Conservation (phyloP, 2,113 vertebrate species). For the Hassar affinis region DNA sequence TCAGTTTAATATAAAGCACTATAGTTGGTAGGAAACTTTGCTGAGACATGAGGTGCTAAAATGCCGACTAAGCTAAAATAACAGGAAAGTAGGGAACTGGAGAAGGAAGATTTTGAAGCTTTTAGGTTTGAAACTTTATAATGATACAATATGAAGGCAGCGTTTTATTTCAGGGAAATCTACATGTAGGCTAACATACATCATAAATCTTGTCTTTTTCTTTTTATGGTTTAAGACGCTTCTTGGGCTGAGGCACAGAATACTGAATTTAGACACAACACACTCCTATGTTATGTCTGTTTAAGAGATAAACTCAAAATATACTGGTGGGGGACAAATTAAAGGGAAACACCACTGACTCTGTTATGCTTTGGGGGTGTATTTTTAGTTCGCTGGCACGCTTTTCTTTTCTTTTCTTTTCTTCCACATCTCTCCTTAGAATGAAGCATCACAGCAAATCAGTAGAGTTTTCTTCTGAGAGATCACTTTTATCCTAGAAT, state of each 20-base stretch:
- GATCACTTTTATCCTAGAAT: no score
- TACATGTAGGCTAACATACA: background rate
- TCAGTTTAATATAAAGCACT: constrained; percentile 42
- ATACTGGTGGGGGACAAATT: no score
- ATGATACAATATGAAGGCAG: background rate
- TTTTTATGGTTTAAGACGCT: background rate
- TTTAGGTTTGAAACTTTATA: constrained; percentile 12
- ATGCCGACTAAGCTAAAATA: constrained; percentile 37
- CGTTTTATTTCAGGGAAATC: constrained; percentile 2
- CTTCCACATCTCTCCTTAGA: no score
- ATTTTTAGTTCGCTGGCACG: no score
- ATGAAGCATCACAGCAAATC: no score
- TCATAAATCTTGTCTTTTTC: background rate
- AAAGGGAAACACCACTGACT: no score
- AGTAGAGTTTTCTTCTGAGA: no score
- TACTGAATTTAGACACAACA: background rate
- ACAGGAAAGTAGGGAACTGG: constrained; percentile 2
- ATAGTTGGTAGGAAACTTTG: constrained; percentile 37
- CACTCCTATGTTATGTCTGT: background rate
- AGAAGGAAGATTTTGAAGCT: constrained; percentile 6
- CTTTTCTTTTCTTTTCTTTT: no score
- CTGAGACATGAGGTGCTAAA: constrained; percentile 33
- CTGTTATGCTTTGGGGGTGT: no score
- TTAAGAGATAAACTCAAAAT: background rate
- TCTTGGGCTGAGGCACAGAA: background rate